Evolutionary conservation across 2,113 vertebrate genomes (phyloP).

Genomic region (Varanus komodoensis): DNA sequence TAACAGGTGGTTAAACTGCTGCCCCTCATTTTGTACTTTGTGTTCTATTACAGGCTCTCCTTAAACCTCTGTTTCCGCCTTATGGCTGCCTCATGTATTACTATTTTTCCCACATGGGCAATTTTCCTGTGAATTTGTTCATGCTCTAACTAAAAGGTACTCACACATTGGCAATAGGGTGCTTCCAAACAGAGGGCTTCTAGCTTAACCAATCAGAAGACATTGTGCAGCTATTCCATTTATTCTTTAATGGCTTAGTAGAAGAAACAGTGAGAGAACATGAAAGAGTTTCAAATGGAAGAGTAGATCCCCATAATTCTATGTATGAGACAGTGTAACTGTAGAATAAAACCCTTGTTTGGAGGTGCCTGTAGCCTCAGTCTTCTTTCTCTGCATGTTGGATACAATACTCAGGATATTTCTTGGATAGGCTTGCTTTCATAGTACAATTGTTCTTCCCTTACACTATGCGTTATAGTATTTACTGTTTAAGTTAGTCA

Average conservation of each 20-base stretch:
- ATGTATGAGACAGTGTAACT: too few relatives aligned
- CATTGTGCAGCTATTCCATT: too few relatives aligned
- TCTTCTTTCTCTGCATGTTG: background rate
- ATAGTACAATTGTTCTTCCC: background rate
- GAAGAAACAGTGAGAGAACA: too few relatives aligned
- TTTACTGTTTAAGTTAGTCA: background rate
- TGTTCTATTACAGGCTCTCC: background rate
- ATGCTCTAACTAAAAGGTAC: background rate
- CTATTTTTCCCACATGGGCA: background rate
- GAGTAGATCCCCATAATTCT: too few relatives aligned
- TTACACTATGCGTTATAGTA: background rate
- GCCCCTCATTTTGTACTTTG: background rate
- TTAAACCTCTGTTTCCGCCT: background rate
- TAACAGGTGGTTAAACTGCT: background rate
- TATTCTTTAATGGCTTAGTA: too few relatives aligned
- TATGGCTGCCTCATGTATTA: background rate
- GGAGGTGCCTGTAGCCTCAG: background rate
- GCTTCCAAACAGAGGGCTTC: too few relatives aligned
- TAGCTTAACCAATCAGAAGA: too few relatives aligned
- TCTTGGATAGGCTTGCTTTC: background rate
- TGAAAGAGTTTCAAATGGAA: too few relatives aligned
- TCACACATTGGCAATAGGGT: background rate
- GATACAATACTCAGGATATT: background rate
- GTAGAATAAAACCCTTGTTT: too few relatives aligned
- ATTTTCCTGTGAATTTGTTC: background rate